Conservation (phyloP, 2,797 vertebrate species). For the Heteromormyrus szaboi region DNA sequence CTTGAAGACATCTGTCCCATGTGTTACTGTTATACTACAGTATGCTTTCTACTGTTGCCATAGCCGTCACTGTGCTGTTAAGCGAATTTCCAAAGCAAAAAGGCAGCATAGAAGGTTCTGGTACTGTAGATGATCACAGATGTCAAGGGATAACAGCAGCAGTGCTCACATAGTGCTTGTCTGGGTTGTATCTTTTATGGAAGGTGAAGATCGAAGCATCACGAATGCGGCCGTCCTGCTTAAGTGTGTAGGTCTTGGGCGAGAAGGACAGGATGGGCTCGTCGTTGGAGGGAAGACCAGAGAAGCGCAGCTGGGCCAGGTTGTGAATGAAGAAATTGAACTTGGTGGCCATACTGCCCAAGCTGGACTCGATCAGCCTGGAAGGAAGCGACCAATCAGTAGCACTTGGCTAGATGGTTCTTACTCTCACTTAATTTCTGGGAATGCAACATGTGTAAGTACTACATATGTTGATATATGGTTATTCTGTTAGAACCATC, state of each 20-base stretch:
- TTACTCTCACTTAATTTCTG: neutral
- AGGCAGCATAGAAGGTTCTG: neutral
- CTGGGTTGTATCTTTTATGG: constrained; percentile 96
- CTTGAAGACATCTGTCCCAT: neutral
- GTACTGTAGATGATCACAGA: neutral
- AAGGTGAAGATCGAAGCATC: constrained; percentile 90
- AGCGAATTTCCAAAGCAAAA: neutral
- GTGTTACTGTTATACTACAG: neutral
- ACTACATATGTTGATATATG: neutral
- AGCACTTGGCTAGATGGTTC: neutral
- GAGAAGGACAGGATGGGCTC: constrained; percentile 93
- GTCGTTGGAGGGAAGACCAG: constrained; percentile 85
- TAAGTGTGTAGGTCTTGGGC: constrained; percentile 85
- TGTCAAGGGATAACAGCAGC: neutral
- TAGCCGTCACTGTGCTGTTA: neutral
- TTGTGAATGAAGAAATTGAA: constrained; percentile 99
- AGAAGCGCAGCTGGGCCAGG: constrained; percentile 90
- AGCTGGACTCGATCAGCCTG: constrained; percentile 92
- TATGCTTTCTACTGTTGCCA: neutral
- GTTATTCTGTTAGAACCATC: neutral
- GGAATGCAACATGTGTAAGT: neutral
- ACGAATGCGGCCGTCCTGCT: constrained; percentile 84
- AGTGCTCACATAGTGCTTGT: constrained; percentile 89
- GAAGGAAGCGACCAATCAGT: neutral
- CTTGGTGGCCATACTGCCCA: constrained; percentile 94